These are phyloP conservation scores for Dipodomys spectabilis DNA, from an alignment of 2,113 vertebrate species.

Conservation along the genomic window DNA sequence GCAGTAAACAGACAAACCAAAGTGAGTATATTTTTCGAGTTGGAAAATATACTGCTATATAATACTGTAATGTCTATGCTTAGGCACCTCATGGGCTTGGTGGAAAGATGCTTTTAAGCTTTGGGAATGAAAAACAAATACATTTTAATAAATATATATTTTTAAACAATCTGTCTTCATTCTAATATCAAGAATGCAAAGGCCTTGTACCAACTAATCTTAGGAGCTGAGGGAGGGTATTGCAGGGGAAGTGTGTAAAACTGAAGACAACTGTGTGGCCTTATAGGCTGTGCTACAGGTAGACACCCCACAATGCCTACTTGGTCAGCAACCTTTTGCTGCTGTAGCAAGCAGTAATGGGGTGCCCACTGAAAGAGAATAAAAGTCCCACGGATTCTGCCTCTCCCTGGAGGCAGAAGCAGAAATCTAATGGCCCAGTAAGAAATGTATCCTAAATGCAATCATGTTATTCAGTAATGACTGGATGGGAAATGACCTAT, in stretches of 20 bases:
- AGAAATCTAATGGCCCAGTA: not conserved
- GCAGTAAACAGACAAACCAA: slow-evolving; percentile 59
- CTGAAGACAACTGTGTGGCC: not conserved
- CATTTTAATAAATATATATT: slow-evolving; percentile 76
- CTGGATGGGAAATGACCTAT: too few relatives aligned
- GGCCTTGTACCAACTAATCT: not conserved
- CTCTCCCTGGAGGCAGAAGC: slow-evolving; percentile 9
- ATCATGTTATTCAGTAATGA: too few relatives aligned
- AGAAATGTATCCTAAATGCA: not conserved
- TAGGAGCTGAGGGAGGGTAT: not conserved
- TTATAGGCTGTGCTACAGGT: not conserved
- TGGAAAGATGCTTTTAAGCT: slow-evolving; percentile 26
- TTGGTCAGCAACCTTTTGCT: not conserved
- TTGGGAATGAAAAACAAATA: slow-evolving; percentile 52
- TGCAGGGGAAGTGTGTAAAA: not conserved
- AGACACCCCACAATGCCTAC: not conserved
- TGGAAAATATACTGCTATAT: slow-evolving; percentile 19
- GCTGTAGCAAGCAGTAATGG: not conserved
- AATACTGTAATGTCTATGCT: not conserved
- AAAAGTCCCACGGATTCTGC: not conserved
- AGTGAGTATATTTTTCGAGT: not conserved
- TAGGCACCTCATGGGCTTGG: not conserved
- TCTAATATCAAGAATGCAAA: not conserved
- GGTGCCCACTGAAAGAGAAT: not conserved
- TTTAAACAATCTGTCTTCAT: slow-evolving; percentile 43